Percentiles rank a stretch among this genome's conserved stretches.
phyloP scores from a whole-genome alignment of 2,797 vertebrate genomes.

The Selene dorsalis region DNA sequence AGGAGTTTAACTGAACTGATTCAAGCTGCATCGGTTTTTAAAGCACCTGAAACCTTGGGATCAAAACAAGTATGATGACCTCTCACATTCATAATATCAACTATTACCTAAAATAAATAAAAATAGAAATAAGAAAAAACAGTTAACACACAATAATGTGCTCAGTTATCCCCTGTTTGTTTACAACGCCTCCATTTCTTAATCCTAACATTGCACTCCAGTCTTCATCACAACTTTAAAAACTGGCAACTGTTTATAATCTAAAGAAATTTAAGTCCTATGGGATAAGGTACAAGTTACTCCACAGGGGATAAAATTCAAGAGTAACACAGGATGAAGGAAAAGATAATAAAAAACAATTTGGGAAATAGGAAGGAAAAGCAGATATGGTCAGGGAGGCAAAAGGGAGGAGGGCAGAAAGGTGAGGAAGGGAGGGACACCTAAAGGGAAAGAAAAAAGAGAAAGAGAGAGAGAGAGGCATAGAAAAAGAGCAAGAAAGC shows the following conservation, averaged over 20 bases:
- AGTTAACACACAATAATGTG: too few relatives aligned
- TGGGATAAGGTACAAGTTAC: constrained; percentile 2
- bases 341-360: constrained; percentile 50
- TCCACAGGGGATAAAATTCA: constrained; percentile 20
- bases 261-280: background rate
- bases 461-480: constrained; percentile 10
- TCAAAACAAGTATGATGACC: too few relatives aligned
- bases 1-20: too few relatives aligned
- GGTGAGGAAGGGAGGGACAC: constrained; percentile 40
- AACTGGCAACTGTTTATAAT: too few relatives aligned
- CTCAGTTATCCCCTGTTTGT: too few relatives aligned
- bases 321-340: constrained; percentile 40
- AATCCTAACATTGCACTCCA: background rate
- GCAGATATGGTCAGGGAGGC: constrained; percentile 31
- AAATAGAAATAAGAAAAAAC: too few relatives aligned
- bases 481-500: constrained; percentile 39
- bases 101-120: too few relatives aligned
- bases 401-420: constrained; percentile 2
- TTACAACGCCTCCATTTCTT: background rate
- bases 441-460: constrained; percentile 36
- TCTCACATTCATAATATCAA: too few relatives aligned
- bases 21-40: too few relatives aligned
- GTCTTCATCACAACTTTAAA: background rate
- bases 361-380: constrained; percentile 16
- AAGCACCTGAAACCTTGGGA: too few relatives aligned